phyloP scores from a whole-genome alignment of 2,888 invertebrate genomes.

The Tanypteryx hageni region DNA sequence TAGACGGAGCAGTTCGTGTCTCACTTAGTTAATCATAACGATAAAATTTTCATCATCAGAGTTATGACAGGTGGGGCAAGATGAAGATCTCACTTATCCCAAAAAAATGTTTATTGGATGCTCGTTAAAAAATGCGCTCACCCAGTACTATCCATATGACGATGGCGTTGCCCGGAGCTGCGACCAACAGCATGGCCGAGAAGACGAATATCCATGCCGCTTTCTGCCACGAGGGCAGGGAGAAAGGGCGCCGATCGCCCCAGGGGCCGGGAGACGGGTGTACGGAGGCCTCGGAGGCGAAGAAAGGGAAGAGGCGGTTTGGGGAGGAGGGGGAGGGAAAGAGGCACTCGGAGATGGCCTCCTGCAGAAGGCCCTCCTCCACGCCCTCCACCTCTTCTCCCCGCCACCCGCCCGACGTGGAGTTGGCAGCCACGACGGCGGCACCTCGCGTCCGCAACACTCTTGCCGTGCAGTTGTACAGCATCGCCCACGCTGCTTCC shows the following conservation, averaged over 20 bases:
- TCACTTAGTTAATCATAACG: too few species aligned
- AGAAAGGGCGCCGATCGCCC: slow-evolving; percentile 74
- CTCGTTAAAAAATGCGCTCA: slow-evolving; percentile 67
- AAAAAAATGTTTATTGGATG: too few species aligned
- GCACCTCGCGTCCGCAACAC: neutral
- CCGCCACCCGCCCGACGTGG: neutral
- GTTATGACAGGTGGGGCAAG: too few species aligned
- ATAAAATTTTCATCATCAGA: too few species aligned
- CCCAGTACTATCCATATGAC: slow-evolving; percentile 80
- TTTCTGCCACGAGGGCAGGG: slow-evolving; percentile 73
- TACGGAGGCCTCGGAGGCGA: neutral
- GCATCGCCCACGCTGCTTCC: slow-evolving; percentile 12
- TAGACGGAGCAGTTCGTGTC: too few species aligned
- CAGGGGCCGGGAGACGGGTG: neutral
- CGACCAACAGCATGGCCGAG: slow-evolving; percentile 70
- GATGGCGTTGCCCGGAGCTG: slow-evolving; percentile 76
- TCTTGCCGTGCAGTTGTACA: slow-evolving; percentile 37
- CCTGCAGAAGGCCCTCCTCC: neutral
- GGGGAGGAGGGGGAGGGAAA: slow-evolving; percentile 4
- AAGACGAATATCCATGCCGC: slow-evolving; percentile 70
- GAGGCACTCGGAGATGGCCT: slow-evolving; percentile 12
- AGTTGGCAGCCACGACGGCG: neutral
- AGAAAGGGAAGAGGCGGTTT: slow-evolving; percentile 8
- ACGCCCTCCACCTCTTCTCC: slow-evolving; percentile 50
- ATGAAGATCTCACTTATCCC: too few species aligned